Base-by-base conservation (phyloP, 2,888 invertebrate species). In the Bedellia somnulentella region DNA sequence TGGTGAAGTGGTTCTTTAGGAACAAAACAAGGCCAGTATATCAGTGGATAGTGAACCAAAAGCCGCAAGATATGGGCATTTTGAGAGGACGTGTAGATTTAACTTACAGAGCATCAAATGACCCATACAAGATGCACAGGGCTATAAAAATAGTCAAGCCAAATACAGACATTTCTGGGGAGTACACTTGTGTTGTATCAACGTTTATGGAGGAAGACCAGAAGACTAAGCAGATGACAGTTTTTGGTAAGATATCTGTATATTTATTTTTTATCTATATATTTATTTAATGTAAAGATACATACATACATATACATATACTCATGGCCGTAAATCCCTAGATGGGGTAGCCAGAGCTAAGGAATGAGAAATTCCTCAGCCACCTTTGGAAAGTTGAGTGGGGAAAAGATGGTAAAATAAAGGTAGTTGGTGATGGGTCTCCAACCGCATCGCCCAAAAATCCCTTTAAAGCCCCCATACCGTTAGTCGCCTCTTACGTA, bases 1-100 rank as follows among this genome's bases (percentile, higher is more conserved):
- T 87, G 33, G 83, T 89, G 16, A 87, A 89, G 61, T 89, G 89
- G 89, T 87, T 81, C 58, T 80, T 84, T 49, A 82, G 82, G 53
- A 81, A 82, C 48, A 80, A 79, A 50, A 75, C 79, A 2, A 68
- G 81, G 33, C 80, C 82, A 5, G 84, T 89, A 29, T 89, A 89
- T 56, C 88, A 89, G 57, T 89, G 89, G 88, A 88, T 89, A 36
- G 82, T 81, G 12, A 79, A 81, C 2, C 77, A 80, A 40, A 77
- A 78, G 37, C 86, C 87, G 0, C 82, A 82, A 46, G 84, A 81
- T 32, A 70, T 86, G 44, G 85, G 84, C 4, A 68, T 75, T 28
- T 42, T 76, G 33, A 57, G 75, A 32, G 64, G 66, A 14, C 53
- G 80, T 18, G 68, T 87, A 28, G 85, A 89, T 56, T 66, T 85